phyloP scores from a whole-genome alignment of 2,113 vertebrate genomes.

The Pseudopodoces humilis region DNA sequence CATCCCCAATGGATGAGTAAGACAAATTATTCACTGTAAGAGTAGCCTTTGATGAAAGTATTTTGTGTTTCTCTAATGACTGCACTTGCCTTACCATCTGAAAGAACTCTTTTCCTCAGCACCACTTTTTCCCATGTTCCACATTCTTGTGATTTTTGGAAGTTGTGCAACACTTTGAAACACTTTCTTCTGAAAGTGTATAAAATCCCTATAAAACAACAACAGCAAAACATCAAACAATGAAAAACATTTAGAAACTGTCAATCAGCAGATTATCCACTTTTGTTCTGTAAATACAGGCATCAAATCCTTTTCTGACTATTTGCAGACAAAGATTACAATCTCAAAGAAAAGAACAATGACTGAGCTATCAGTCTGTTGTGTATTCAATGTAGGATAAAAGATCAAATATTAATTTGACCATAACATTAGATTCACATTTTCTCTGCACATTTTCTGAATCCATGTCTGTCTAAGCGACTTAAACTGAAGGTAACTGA shows the following conservation, averaged over 20 bases:
- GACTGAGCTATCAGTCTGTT: neutral
- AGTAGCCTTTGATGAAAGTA: neutral
- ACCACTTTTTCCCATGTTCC: neutral
- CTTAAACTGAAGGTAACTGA: neutral
- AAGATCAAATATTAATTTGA: neutral
- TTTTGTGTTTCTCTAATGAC: neutral
- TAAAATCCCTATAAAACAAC: fast-evolving
- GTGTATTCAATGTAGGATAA: neutral
- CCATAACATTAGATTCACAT: neutral
- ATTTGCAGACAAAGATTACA: neutral
- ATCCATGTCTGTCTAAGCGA: neutral
- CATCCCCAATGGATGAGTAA: neutral
- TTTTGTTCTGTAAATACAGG: neutral
- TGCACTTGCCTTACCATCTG: neutral
- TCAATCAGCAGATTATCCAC: neutral
- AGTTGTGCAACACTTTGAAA: neutral
- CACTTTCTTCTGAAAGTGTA: neutral
- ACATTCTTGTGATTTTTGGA: neutral
- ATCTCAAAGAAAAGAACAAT: neutral
- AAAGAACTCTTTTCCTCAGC: neutral
- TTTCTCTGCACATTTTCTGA: neutral
- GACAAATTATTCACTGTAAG: conserved; percentile 12
- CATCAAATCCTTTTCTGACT: neutral
- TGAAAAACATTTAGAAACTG: neutral
- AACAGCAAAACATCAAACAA: neutral